Percentiles rank a stretch among this genome's conserved stretches.
Conservation (phyloP, 2,888 invertebrate genomes). For the Nomada ferruginata region DNA sequence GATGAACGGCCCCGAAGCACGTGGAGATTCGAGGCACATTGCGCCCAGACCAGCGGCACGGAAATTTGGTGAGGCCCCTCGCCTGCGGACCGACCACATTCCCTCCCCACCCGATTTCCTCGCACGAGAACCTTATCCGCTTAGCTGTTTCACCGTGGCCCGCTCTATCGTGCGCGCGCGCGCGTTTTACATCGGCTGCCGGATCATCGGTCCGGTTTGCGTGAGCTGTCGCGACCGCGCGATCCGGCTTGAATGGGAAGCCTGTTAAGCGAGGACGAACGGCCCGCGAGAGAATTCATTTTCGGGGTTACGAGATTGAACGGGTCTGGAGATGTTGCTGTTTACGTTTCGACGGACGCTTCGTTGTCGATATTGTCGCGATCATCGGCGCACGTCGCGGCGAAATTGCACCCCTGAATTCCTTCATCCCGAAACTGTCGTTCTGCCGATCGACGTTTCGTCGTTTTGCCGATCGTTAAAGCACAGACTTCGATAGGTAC, state of each 20-base stretch:
- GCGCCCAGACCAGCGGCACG: constrained; percentile 73
- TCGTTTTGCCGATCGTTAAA: too few relatives aligned
- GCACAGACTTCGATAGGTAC: too few relatives aligned
- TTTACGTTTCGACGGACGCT: not conserved
- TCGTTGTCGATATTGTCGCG: too few relatives aligned
- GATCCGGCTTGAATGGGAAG: constrained; percentile 43
- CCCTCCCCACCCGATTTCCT: constrained; percentile 78
- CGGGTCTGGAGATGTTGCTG: not conserved
- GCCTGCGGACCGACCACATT: constrained; percentile 81
- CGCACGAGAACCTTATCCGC: constrained; percentile 75
- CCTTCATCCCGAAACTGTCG: too few relatives aligned
- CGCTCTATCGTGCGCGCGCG: constrained; percentile 64
- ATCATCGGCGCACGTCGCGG: too few relatives aligned
- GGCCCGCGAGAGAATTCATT: constrained; percentile 22
- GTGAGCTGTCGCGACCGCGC: constrained; percentile 49
- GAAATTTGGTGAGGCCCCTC: constrained; percentile 78
- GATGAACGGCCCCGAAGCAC: constrained; percentile 67
- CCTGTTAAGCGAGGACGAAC: constrained; percentile 36
- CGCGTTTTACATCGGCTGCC: constrained; percentile 65
- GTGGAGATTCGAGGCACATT: constrained; percentile 75
- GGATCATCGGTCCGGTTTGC: constrained; percentile 64
- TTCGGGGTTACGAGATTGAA: not conserved
- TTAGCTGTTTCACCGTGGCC: constrained; percentile 67
- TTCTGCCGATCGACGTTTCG: too few relatives aligned
- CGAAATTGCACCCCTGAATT: too few relatives aligned